phyloP scores from a whole-genome alignment of 2,797 vertebrate species.

The Anolis apletophallus region DNA sequence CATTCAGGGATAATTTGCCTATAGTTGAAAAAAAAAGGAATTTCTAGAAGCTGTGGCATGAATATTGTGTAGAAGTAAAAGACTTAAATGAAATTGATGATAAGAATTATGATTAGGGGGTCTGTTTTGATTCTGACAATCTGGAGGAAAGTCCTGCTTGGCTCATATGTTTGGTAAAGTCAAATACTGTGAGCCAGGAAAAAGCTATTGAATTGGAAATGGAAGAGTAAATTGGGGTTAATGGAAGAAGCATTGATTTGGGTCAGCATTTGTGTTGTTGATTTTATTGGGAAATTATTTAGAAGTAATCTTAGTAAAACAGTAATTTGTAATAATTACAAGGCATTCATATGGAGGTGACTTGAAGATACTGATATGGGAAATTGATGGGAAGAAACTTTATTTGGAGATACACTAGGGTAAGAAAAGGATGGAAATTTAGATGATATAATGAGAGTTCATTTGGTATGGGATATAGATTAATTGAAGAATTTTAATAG shows the following conservation, averaged over 20 bases:
- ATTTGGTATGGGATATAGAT: background rate
- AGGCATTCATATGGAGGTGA: background rate
- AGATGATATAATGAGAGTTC: background rate
- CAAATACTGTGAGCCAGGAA: background rate
- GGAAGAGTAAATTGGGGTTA: background rate
- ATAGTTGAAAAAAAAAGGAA: background rate
- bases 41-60: background rate
- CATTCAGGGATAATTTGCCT: background rate
- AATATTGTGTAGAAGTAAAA: background rate
- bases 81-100: conserved; percentile 4
- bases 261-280: background rate
- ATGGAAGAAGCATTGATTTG: background rate
- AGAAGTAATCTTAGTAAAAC: background rate
- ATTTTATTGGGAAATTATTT: background rate
- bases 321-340: background rate
- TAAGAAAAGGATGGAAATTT: background rate
- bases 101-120: background rate
- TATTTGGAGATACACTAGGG: background rate
- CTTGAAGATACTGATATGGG: background rate
- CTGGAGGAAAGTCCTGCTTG: background rate
- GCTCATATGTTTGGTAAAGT: background rate
- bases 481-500: background rate
- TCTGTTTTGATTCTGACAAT: background rate
- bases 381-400: background rate
- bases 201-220: background rate